Percentiles rank a stretch among this genome's conserved stretches.
phyloP scores from a whole-genome alignment of 2,113 vertebrate genomes.

The Ancistrus triradiatus region DNA sequence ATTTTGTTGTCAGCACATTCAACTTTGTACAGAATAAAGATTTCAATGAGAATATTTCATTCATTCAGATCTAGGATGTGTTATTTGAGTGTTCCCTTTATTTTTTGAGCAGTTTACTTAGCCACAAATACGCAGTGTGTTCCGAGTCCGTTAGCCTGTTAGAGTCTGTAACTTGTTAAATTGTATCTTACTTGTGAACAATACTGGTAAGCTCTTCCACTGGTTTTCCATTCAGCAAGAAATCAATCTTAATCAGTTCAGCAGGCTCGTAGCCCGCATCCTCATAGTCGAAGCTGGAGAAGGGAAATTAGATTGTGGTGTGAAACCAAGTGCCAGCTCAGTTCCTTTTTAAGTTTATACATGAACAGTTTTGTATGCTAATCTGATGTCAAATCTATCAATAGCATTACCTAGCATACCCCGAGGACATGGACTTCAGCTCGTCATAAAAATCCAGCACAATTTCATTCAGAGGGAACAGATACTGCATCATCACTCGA shows the following conservation, averaged over 20 bases:
- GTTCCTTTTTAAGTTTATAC: background rate
- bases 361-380: background rate
- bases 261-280: conserved; percentile 86
- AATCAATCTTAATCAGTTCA: conserved; percentile 89
- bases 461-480: conserved; percentile 92
- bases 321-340: background rate
- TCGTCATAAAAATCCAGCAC: conserved; percentile 95
- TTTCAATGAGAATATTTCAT: too few relatives aligned
- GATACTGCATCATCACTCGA: conserved; percentile 89
- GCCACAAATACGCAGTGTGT: too few relatives aligned
- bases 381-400: background rate
- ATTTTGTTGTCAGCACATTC: too few relatives aligned
- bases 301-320: conserved; percentile 4
- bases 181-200: conserved; percentile 75
- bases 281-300: conserved; percentile 92
- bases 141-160: too few relatives aligned
- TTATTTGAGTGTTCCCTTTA: too few relatives aligned
- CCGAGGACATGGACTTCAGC: conserved; percentile 91
- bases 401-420: conserved; percentile 86
- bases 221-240: conserved; percentile 83
- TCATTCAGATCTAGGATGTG: too few relatives aligned
- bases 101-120: too few relatives aligned
- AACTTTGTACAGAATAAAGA: too few relatives aligned
- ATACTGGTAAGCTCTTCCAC: conserved; percentile 88
- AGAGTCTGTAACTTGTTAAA: too few relatives aligned